Evolutionary conservation across 2,888 invertebrate genomes (phyloP).

Genomic region (Eucera pruinosa): DNA sequence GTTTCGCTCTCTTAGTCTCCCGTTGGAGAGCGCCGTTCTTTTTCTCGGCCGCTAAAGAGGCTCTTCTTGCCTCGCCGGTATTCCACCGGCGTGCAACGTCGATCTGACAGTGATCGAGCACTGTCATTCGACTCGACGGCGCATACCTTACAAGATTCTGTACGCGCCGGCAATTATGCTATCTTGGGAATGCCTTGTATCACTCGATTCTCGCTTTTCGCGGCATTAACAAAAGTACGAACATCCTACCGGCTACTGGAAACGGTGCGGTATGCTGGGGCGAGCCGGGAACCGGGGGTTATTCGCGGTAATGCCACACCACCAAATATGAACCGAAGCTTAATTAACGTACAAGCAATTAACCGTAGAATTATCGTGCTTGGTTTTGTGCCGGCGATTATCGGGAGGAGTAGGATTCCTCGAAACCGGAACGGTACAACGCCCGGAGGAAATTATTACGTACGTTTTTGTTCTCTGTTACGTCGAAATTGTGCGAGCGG

Average conservation of each 20-base stretch:
- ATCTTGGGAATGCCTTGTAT: conserved; percentile 75
- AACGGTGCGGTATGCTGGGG: conserved; percentile 49
- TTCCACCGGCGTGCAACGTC: conserved; percentile 67
- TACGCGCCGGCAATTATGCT: conserved; percentile 76
- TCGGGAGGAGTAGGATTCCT: conserved; percentile 57
- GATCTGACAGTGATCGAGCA: conserved; percentile 76
- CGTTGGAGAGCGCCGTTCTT: conserved; percentile 47
- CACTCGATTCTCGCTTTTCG: conserved; percentile 74
- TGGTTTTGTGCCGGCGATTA: conserved; percentile 52
- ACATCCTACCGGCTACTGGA: conserved; percentile 65
- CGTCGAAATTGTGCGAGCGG: conserved; percentile 11
- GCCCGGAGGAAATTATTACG: conserved; percentile 53
- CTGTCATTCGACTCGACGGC: conserved; percentile 72
- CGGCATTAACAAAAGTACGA: conserved; percentile 73
- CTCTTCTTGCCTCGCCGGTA: conserved; percentile 68
- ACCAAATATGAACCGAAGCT: conserved; percentile 64
- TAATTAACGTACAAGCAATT: conserved; percentile 65
- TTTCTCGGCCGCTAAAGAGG: conserved; percentile 68
- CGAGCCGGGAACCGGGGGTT: conserved; percentile 20
- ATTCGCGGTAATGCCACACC: conserved; percentile 51
- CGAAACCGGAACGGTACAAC: conserved; percentile 53
- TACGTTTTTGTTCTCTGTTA: conserved; percentile 39
- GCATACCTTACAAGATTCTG: conserved; percentile 76
- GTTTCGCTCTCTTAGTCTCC: conserved; percentile 63
- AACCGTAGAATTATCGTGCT: conserved; percentile 63